A percentile compares a stretch with the other conserved stretches of the same genome.
Conservation (phyloP, 2,797 vertebrate genomes). For the Scolopax rusticola region DNA sequence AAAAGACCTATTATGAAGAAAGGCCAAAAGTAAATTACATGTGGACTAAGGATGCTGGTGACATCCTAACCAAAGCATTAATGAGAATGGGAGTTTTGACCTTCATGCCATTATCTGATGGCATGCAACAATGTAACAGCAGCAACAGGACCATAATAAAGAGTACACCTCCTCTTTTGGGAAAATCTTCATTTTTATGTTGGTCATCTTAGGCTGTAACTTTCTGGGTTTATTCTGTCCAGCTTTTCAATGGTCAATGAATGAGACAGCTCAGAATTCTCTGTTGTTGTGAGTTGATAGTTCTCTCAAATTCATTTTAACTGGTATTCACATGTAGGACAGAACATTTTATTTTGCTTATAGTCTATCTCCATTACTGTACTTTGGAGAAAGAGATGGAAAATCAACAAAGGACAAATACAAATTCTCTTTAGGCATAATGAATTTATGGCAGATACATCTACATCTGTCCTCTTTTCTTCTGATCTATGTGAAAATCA, state of each 20-base stretch:
- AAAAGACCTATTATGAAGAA: neutral
- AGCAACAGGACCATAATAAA: neutral
- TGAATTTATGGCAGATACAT: neutral
- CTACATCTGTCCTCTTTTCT: neutral
- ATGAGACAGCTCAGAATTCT: neutral
- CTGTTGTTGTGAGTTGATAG: neutral
- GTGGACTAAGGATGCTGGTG: neutral
- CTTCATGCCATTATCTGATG: neutral
- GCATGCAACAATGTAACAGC: neutral
- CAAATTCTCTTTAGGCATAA: neutral
- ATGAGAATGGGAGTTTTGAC: neutral
- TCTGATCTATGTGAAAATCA: neutral
- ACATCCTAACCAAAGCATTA: neutral
- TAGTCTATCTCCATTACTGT: neutral
- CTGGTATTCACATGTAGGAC: neutral
- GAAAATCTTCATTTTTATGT: neutral
- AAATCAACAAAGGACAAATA: neutral
- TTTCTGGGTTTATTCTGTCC: neutral
- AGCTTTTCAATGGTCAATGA: neutral
- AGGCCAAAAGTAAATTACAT: neutral
- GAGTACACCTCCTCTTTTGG: neutral
- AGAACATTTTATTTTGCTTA: neutral
- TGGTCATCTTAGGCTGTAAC: neutral
- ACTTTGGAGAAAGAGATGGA: neutral
- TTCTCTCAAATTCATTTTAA: neutral